Base-by-base conservation (phyloP, 2,797 vertebrate genomes). In the Gambelia wislizenii region DNA sequence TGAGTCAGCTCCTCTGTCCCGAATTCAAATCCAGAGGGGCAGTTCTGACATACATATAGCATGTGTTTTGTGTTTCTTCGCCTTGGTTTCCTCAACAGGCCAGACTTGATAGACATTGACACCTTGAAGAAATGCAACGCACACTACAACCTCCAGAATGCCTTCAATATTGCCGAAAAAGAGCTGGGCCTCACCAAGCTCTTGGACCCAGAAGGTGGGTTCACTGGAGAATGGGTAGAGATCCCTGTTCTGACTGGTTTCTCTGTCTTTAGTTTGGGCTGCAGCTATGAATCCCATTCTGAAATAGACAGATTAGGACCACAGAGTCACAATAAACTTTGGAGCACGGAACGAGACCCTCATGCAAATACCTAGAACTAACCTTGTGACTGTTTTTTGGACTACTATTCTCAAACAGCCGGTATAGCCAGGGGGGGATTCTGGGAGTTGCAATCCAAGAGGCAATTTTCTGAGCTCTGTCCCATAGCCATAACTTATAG, bases 71-170 rank as follows among this genome's bases (percentile, higher is more conserved):
- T 44, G 0, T 22, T 33, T 30, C 6, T 59, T 72, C 59, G 30
- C n/a, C 5, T 81, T 25, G 2, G 81, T 91, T 33, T 44, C 12
- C 36, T 5, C 16, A 76, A 47, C 95, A 99, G 98, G 96, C 96
- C 98, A 1, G 98, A 99, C 94, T 93, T 99, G 92, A 98, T 99
- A 92, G 98, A 99, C 92, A 98, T 99, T 89, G 98, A 98, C 93
- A 97, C 96, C 54, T 94, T 99, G 94, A 99, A 98, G 94, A 98
- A 98, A 87, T 99, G 98, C 87, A 99, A 99, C 2, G 98, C 98
- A 83, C 98, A 99, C 94, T 98, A 99, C 96, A 99, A 99, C 95
- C 98, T 99, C 61, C 98, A 99, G 90, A 99, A 99, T 89, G 98
- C 98, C 61, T 99, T 99, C 95, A 99, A 98, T 86, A 95, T 98